Evolutionary conservation across 2,888 invertebrate genomes (phyloP).

Genomic region (Pseudoips prasinana): DNA sequence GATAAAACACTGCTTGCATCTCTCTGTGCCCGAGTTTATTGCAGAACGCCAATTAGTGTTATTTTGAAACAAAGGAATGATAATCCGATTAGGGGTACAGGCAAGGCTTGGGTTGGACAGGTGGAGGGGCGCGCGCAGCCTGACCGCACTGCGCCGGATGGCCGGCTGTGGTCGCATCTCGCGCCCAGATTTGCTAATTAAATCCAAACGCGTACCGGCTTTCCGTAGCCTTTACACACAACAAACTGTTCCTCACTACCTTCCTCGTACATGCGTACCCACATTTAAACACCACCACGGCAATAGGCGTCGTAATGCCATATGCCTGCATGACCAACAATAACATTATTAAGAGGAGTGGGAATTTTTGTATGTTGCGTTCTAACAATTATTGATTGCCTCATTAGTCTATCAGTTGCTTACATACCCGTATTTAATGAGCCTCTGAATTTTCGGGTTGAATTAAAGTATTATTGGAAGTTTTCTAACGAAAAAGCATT

Average conservation of each 20-base stretch:
- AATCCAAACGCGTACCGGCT: slow-evolving; percentile 50
- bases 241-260: slow-evolving; percentile 27
- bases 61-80: slow-evolving; percentile 48
- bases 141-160: slow-evolving; percentile 43
- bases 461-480: too few relatives aligned
- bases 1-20: slow-evolving; percentile 27
- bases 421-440: too few relatives aligned
- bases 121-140: slow-evolving; percentile 44
- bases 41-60: slow-evolving; percentile 40
- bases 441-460: too few relatives aligned
- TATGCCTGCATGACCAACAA: slow-evolving; percentile 35
- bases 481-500: too few relatives aligned
- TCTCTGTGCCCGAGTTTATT: slow-evolving; percentile 25
- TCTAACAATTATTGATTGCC: too few relatives aligned
- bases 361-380: too few relatives aligned
- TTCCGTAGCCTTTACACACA: slow-evolving; percentile 37
- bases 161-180: slow-evolving; percentile 50
- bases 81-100: slow-evolving; percentile 55
- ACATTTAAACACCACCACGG: too few relatives aligned
- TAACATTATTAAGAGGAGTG: too few relatives aligned
- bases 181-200: slow-evolving; percentile 62
- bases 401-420: too few relatives aligned
- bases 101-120: slow-evolving; percentile 52
- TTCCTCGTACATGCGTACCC: too few relatives aligned
- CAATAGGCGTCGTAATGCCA: slow-evolving; percentile 28